Percentiles rank a stretch among this genome's conserved stretches.
These are phyloP conservation scores for Myotis yumanensis DNA, from an alignment of 2,113 vertebrate species.

Conservation along the genomic window DNA sequence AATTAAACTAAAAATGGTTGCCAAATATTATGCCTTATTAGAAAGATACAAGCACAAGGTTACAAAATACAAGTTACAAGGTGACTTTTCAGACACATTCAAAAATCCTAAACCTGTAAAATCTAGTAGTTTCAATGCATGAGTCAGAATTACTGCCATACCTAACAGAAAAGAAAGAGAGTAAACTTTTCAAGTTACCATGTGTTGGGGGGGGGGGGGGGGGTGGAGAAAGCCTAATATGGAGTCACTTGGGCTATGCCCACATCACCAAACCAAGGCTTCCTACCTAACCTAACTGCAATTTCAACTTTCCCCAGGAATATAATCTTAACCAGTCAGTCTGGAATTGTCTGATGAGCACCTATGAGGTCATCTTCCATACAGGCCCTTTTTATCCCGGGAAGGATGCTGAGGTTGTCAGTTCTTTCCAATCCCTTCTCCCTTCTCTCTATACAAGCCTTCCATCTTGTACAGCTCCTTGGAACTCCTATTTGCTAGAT, in stretches of 20 bases:
- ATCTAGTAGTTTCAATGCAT: neutral
- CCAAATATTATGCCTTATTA: neutral
- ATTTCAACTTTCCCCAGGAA: neutral
- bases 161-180: neutral
- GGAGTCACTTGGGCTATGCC: neutral
- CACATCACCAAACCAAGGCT: neutral
- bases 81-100: neutral
- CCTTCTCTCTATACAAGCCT: neutral
- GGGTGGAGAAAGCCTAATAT: neutral
- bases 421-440: neutral
- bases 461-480: neutral
- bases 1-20: neutral
- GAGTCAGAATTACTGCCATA: neutral
- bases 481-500: neutral
- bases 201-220: neutral
- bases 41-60: neutral
- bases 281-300: neutral
- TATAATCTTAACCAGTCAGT: neutral
- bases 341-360: neutral
- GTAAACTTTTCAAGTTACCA: neutral
- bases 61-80: neutral
- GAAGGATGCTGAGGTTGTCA: neutral
- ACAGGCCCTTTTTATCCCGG: neutral
- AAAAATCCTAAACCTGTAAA: neutral
- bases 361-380: neutral